Conservation (phyloP, 2,888 invertebrate species). For the Gortyna flavago region DNA sequence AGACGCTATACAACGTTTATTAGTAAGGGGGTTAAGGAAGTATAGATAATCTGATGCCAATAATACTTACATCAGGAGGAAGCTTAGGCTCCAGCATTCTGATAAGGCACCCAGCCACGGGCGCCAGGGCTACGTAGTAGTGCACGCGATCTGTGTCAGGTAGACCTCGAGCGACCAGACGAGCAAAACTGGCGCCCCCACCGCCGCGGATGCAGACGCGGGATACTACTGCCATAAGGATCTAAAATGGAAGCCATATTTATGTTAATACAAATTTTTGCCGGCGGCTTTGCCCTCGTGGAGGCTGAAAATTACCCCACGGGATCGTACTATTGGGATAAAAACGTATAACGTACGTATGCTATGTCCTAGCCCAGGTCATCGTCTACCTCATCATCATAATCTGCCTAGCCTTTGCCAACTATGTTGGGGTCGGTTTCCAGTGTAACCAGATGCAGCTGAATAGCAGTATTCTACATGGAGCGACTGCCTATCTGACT, state of each 20-base stretch:
- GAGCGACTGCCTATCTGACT: too few species aligned
- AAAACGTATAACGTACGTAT: background rate
- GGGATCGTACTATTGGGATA: background rate
- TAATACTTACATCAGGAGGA: constrained; percentile 73
- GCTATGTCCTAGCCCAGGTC: background rate
- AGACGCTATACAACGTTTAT: too few species aligned
- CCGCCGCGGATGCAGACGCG: constrained; percentile 93
- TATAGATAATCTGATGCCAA: background rate
- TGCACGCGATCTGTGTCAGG: constrained; percentile 87
- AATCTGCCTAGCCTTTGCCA: too few species aligned
- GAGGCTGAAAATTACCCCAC: background rate
- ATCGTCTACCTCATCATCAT: too few species aligned
- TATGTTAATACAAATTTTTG: background rate
- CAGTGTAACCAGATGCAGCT: too few species aligned
- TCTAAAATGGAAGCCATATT: constrained; percentile 76
- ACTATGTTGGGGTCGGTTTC: too few species aligned
- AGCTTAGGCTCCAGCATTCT: constrained; percentile 80
- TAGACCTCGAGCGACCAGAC: constrained; percentile 81
- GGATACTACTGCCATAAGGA: constrained; percentile 95
- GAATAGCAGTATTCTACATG: too few species aligned
- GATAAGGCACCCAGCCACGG: constrained; percentile 84
- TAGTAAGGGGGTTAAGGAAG: too few species aligned
- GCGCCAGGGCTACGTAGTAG: constrained; percentile 86
- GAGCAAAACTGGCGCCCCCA: constrained; percentile 83
- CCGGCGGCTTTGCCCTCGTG: background rate